Base-by-base conservation (phyloP, 1,140 invertebrate species). In the Scaptomyza pallida region DNA sequence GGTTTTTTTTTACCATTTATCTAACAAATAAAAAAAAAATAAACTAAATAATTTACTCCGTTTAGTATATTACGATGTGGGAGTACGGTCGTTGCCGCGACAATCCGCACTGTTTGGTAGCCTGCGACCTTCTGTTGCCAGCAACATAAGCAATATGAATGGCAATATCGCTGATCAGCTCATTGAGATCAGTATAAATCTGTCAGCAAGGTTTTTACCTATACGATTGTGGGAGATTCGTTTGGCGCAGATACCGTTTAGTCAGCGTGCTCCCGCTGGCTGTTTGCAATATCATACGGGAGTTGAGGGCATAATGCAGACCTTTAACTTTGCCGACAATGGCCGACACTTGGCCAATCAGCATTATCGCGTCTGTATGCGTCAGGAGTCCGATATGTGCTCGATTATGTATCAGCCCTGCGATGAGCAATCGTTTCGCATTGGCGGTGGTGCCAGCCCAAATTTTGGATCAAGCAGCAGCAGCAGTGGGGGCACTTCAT, bases 251-350 rank as follows among this genome's bases (percentile, higher is more conserved):
- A 92, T 96, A 72, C 94, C 94, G 1, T 96, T 96, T 30, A 94
- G 93, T 6, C 93, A 96, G 69, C 92, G 95, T 5, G 95, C 95
- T 0, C 96, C 96, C 0, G 93, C 94, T 15, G 94, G 94, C 17
- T 97, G 96, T 80, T 89, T 95, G 12, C 96, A 97, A 82, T 96
- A 96, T 79, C 93, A 93, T 75, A 93, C 93, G 2, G 92, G 92
- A 10, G 54, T 83, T 2, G 94, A 93, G 74, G 95, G 91, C n/a
- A 26, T 91, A 13, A 70, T 91, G 56, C 90, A 94, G 86, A 96
- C 95, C 0, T 94, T 96, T 85, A 97, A 97, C 89, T 97, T 94
- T 81, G 94, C 95, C 1, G 94, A 95, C 2, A 97, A 97, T 85
- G 96, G 96, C 0, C 92, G 96, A 2, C 95, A 96, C 72, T 90